Evolutionary conservation across 2,888 invertebrate species (phyloP), one percentile per base, ranked within the genome.

Genomic region (Chymomyza fuscimana): DNA sequence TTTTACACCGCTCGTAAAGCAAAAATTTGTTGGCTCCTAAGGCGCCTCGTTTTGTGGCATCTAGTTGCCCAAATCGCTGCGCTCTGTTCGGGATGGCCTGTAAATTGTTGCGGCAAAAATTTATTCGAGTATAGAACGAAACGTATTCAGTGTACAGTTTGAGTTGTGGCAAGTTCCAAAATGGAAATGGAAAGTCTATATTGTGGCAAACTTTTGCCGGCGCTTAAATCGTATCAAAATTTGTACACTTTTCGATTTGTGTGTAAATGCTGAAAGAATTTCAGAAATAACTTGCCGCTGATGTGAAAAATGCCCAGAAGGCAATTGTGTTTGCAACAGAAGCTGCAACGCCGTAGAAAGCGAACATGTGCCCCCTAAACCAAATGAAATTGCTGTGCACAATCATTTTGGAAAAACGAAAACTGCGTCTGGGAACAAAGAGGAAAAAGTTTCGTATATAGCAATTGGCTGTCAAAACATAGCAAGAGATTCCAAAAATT

Each of bases 301-400:
- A 70, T 76, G 81, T 73, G 77, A 73, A 70, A 72, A 72, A 70
- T 73, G 69, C 40, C 62, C 25, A 56, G 36, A 36, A 46, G 75
- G 66, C 64, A 61, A 40, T 46, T 61, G 61, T 58, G 29, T 29
- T 58, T 58, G 58, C 58, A 32, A 29, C 63, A 58, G 68, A 51
- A 61, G 56, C 68, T 77, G 82, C 78, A 74, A 77, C 79, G 77
- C 78, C 86, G 86, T 79, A 82, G 84, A 82, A 81, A 89, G 84
- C 80, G 88, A 90, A 91, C 90, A 92, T 92, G 91, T 90, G 89
- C 88, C 86, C 90, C 86, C 80, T 90, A 88, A 89, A 76, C 79
- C 87, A 81, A 83, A 79, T 84, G 69, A 87, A 89, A 84, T 86
- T 89, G 75, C 80, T 88, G 79, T 81, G 81, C 84, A 88, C 88